These are phyloP conservation scores for Cerastoderma edule DNA, from an alignment of 2,888 invertebrate genomes.

Conservation along the genomic window DNA sequence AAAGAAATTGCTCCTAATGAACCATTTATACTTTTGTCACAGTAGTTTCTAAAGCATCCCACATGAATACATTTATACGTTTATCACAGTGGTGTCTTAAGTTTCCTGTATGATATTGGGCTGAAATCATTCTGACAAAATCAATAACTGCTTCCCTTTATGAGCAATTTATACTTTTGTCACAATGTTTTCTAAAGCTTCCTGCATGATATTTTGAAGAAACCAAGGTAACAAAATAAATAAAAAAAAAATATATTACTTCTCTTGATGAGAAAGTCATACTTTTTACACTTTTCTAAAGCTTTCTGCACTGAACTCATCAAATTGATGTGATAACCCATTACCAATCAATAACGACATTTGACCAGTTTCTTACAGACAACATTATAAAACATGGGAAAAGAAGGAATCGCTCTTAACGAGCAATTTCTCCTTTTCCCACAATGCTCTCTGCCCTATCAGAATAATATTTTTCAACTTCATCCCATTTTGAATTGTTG, in stretches of 20 bases:
- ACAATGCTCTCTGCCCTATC: too few relatives aligned
- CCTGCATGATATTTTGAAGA: neutral
- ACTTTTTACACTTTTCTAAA: neutral
- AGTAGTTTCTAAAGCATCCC: neutral
- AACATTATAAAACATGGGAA: too few relatives aligned
- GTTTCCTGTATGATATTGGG: neutral
- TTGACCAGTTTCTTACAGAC: neutral
- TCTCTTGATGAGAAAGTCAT: neutral
- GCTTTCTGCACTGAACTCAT: neutral
- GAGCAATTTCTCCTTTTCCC: too few relatives aligned
- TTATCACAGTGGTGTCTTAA: neutral
- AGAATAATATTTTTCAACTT: too few relatives aligned
- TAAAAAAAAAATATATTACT: too few relatives aligned
- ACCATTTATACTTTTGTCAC: slow-evolving; percentile 1
- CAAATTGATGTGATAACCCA: neutral
- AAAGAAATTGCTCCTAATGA: slow-evolving; percentile 6
- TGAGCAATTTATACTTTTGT: neutral
- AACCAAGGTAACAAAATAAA: too few relatives aligned
- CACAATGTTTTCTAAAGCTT: neutral
- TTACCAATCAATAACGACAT: neutral
- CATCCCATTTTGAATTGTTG: too few relatives aligned
- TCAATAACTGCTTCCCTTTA: neutral
- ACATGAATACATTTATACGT: too few relatives aligned
- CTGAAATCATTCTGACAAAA: neutral
- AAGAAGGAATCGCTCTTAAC: too few relatives aligned